Evolutionary conservation across 1,140 invertebrate species (phyloP), one percentile per base, ranked within the genome.

Genomic region (Drosophila kohkoa): DNA sequence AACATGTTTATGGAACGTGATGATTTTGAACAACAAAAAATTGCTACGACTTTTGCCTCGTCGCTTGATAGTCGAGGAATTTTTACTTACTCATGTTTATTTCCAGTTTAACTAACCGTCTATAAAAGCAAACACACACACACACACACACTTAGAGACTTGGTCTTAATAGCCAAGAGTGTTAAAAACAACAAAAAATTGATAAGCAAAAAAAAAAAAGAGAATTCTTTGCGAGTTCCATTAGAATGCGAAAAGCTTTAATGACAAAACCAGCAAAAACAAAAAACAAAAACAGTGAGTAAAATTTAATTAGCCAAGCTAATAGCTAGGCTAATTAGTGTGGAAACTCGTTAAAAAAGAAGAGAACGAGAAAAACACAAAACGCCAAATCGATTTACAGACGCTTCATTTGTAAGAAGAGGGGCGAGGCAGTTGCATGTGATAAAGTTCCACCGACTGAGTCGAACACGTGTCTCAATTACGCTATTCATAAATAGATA

Each of bases 1-100:
- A 74, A 58, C 82, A 86, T 87, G 79, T 87, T 82, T 77, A 79
- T 79, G 76, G 82, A 87, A 88, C 79, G 82, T 87, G 80, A 88
- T 87, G 82, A 88, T 87, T 88, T 82, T 48, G 20, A 25, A 25
- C 20, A 25, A 25, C 3, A 55, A 43, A 65, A 65, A 59, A 73
- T 69, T 48, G 49, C 72, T 80, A n/a, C 41, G 41, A 43, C 41
- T 43, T 25, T 43, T 43, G 41, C 52, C 74, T 67, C 69, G 64
- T 48, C 59, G 66, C 72, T 70, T 48, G 82, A 87, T 87, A 87
- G 83, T 55, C 58, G 63, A 77, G 79, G 82, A 87, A 87, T 87
- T 82, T 87, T 28, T 63, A 73, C 83, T 87, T 87, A 88, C 83
- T 87, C 83, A 87, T 88, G 68, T 80, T 79, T 80, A 88, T 87